phyloP scores from a whole-genome alignment of 1,140 invertebrate species.

The Euwallacea fornicatus region DNA sequence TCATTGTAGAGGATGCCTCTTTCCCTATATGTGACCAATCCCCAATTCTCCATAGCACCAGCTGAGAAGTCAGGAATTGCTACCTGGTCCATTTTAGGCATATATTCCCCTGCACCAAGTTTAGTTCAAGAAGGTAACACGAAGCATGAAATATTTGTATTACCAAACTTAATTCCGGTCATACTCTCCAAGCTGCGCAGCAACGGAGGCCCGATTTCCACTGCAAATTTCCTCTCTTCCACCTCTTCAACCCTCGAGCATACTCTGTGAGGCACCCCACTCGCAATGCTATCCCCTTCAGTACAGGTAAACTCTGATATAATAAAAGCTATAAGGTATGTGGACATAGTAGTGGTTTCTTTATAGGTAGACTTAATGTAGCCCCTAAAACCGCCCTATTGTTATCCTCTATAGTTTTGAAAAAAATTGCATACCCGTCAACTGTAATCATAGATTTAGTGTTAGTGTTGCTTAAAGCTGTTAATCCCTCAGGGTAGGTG shows the following conservation, averaged over 20 bases:
- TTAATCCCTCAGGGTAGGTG: constrained; percentile 17
- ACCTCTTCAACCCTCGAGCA: constrained; percentile 33
- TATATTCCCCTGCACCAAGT: constrained; percentile 1
- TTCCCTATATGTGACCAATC: constrained; percentile 81
- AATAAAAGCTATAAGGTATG: constrained; percentile 75
- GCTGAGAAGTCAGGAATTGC: constrained; percentile 94
- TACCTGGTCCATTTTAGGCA: constrained; percentile 50
- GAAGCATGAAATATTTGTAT: not conserved
- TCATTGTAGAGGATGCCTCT: constrained; percentile 76
- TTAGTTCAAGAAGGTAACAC: not conserved
- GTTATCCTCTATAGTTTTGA: not conserved
- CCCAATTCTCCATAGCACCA: constrained; percentile 96
- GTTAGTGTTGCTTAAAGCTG: constrained; percentile 24
- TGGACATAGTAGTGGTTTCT: constrained; percentile 61
- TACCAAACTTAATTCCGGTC: constrained; percentile 52
- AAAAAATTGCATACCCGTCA: not conserved
- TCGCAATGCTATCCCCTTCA: constrained; percentile 15
- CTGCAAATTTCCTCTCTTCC: constrained; percentile 6
- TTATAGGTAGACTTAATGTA: constrained; percentile 20
- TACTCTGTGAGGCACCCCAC: constrained; percentile 20
- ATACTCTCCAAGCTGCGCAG: constrained; percentile 29
- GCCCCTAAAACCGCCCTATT: not conserved
- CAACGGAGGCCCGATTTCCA: constrained; percentile 27
- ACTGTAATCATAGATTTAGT: not conserved
- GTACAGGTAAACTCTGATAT: constrained; percentile 46